Base-by-base conservation (phyloP, 2,797 vertebrate genomes). In the Labroides dimidiatus region DNA sequence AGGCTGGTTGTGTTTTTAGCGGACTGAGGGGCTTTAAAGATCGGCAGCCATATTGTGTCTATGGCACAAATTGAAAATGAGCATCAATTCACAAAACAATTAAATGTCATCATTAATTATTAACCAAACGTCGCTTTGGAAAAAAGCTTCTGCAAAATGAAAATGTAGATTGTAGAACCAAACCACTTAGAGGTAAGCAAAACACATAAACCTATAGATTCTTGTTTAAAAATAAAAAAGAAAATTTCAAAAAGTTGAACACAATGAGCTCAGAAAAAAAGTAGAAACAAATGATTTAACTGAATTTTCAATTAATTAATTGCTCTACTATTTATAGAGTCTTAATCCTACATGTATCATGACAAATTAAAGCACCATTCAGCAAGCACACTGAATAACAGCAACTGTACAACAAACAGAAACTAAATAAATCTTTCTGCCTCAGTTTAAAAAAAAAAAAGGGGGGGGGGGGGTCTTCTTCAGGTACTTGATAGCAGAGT, bases 11-110 rank as follows among this genome's bases (percentile, higher is more conserved):
- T 88, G 87, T 89, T 91, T 87, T 85, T 81, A 86, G 79, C 44
- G 70, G 84, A 82, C 72, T 80, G 59, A 72, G 68, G 78, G 74
- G 75, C 75, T 86, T 77, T 70, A 69, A 48, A 84, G 72, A 62
- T 59, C 19, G 77, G 76, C 83, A 68, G 86, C 87, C 89, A 91
- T 91, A 75, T 92, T 91, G 79, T 69, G 83, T 84, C 86, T 83
- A 39, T 76, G 74, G 60, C 65, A 78, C 14, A 17, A 52, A 77
- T 49, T 45, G 37, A 12, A 51, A 48, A 50, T 15, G 44, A 62
- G 36, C 53, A 2, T 39, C 39, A 49, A 64, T 69, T 33, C 43
- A 3, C 12, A 4, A 14, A 60, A 47, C 13, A 48, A 2, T 33
- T 41, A 49, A 12, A 80, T 69, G 1, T 30, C n/a, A 63, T 52